phyloP scores from a whole-genome alignment of 2,797 vertebrate species.

The Oreonectes daqikongensis region DNA sequence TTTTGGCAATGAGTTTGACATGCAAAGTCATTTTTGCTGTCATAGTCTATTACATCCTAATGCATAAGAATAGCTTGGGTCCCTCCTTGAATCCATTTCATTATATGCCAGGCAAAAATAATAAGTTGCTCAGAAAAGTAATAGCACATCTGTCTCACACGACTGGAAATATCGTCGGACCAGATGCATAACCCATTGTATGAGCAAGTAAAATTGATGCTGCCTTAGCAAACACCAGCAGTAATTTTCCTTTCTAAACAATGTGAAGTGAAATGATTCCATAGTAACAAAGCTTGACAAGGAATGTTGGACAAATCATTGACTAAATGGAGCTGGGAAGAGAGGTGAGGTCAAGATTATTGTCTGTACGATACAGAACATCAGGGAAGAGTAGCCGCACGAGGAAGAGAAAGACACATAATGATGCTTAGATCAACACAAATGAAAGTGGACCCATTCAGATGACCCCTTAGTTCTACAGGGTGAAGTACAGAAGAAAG shows the following conservation, averaged over 20 bases:
- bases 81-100: neutral
- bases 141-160: neutral
- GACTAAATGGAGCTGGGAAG: slow-evolving; percentile 27
- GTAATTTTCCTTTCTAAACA: neutral
- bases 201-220: neutral
- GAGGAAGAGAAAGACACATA: slow-evolving; percentile 18
- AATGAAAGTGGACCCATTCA: slow-evolving; percentile 15
- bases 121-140: neutral
- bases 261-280: slow-evolving; percentile 5
- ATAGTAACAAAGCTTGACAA: neutral
- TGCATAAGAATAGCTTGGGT: neutral
- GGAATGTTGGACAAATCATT: slow-evolving; percentile 15
- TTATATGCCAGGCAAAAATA: neutral
- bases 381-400: neutral
- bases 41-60: no score
- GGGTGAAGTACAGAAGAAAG: slow-evolving; percentile 34
- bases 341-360: slow-evolving; percentile 34
- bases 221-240: neutral
- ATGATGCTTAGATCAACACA: slow-evolving; percentile 38
- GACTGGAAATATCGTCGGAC: no score
- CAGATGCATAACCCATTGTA: neutral
- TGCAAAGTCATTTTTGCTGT: no score
- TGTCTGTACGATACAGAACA: neutral
- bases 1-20: no score
- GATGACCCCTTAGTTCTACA: slow-evolving; percentile 35